phyloP scores from a whole-genome alignment of 2,797 vertebrate genomes.

The Takifugu ocellatus region DNA sequence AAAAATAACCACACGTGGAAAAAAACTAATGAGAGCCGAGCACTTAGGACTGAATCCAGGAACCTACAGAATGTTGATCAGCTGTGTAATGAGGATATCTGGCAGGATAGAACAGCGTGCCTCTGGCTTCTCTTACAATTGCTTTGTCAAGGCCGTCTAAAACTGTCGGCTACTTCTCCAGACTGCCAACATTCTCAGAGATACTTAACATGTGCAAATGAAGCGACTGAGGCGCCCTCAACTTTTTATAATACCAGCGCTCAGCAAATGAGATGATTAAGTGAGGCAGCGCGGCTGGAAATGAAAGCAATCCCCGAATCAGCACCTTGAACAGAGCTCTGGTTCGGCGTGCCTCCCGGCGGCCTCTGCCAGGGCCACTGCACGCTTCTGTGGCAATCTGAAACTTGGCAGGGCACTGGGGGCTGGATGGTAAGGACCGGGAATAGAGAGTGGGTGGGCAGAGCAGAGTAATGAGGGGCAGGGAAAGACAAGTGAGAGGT shows the following conservation, averaged over 20 bases:
- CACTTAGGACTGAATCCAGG: too few relatives aligned
- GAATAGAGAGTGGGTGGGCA: conserved; percentile 17
- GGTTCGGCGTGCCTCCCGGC: conserved; percentile 33
- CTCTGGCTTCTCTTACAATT: conserved; percentile 11
- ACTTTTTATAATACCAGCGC: conserved; percentile 41
- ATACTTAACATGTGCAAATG: conserved; percentile 10
- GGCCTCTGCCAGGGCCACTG: conserved; percentile 20
- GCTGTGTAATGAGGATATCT: too few relatives aligned
- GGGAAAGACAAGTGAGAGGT: conserved; percentile 58
- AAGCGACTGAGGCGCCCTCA: conserved; percentile 23
- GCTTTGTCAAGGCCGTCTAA: conserved; percentile 11
- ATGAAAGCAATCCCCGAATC: conserved; percentile 59
- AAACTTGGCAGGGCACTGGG: conserved; percentile 18
- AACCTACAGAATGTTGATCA: too few relatives aligned
- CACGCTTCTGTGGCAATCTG: conserved; percentile 11
- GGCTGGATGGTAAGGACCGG: conserved; percentile 18
- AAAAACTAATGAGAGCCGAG: too few relatives aligned
- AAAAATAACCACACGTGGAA: not conserved
- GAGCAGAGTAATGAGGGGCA: conserved; percentile 41
- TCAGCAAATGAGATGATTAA: conserved; percentile 38
- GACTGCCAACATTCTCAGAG: conserved; percentile 15
- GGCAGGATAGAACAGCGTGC: conserved; percentile 1
- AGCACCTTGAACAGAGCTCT: conserved; percentile 42
- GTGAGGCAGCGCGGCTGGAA: conserved; percentile 35
- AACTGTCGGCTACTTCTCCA: conserved; percentile 2